Evolutionary conservation across 2,113 vertebrate genomes (phyloP).

Genomic region (Semnornis frantzii): DNA sequence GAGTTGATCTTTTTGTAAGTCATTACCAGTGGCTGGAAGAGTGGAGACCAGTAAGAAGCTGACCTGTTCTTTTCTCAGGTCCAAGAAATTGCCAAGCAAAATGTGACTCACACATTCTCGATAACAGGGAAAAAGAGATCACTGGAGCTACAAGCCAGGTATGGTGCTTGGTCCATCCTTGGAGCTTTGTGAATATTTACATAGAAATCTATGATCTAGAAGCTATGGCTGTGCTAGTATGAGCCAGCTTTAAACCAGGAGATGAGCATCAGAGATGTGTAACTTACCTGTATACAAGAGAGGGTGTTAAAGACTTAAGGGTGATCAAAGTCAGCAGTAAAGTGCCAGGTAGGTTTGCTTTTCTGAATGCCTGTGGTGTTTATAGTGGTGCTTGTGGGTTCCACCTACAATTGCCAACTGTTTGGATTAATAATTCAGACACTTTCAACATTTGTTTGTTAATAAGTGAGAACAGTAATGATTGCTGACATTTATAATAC

Average conservation of each 20-base stretch:
- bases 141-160: slow-evolving; percentile 94
- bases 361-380: background rate
- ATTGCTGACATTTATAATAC: background rate
- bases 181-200: background rate
- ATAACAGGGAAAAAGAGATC: slow-evolving; percentile 90
- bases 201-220: background rate
- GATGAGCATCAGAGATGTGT: background rate
- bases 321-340: background rate
- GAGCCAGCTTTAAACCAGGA: background rate
- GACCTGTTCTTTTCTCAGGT: slow-evolving; percentile 76
- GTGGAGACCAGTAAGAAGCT: background rate
- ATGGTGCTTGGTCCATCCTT: background rate
- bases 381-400: background rate
- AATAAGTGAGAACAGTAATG: background rate
- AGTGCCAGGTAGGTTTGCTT: background rate
- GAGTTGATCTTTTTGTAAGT: background rate
- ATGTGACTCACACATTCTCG: slow-evolving; percentile 85
- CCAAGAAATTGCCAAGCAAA: slow-evolving; percentile 89
- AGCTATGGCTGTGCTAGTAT: background rate
- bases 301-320: background rate
- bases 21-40: background rate
- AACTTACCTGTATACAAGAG: background rate
- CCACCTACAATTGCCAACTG: too few relatives aligned
- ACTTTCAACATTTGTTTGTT: background rate
- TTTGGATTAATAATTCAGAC: background rate